Evolutionary conservation across 2,797 vertebrate species (phyloP), one percentile per base, ranked within the genome.

Genomic region (Sciaenops ocellatus): DNA sequence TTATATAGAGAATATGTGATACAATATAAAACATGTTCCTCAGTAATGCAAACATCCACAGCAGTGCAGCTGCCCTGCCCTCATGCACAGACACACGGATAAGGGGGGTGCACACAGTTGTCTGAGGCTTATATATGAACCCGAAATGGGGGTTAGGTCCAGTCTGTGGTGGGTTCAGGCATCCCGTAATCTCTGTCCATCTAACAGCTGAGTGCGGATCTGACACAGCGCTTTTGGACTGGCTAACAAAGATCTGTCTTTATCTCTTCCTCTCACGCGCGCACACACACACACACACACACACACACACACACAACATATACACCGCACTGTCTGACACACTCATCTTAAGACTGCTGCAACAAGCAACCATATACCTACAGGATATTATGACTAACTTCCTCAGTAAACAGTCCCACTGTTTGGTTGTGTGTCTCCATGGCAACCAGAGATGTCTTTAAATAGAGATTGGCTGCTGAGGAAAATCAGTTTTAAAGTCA

Each of bases 391-490:
- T 71, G 70, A 73, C 54, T 30, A 26, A 92, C 83, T 78, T 91
- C 87, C 85, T 82, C 61, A 28, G 24, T 71, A 59, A 77, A 57
- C 69, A 77, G 28, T 16, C 16, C 38, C 26, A 50, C 3, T 92
- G 50, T 89, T 89, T 91, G 74, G 34, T 73, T 78, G 16, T 51
- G 20, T 11, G 88, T 92, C 79, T 54, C 94, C 59, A 85, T 90
- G 70, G 90, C 68, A 86, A 93, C 90, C 56, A 12, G 11, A 54
- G 70, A 80, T 71, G 60, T 69, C 41, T 63, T 38, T 67, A 65
- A 72, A 66, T 57, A 77, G 61, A 80, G 60, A 51, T 13, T 5
- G 3, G 12, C 76, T 84, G 85, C 69, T 72, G 52, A 24, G 47
- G 28, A 26, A 28, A 16, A 6, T 38, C 5, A 48, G 26, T 6